A percentile compares a stretch with the other conserved stretches of the same genome.
Evolutionary conservation across 1,140 invertebrate species (phyloP).

Genomic region (Nephila pilipes): DNA sequence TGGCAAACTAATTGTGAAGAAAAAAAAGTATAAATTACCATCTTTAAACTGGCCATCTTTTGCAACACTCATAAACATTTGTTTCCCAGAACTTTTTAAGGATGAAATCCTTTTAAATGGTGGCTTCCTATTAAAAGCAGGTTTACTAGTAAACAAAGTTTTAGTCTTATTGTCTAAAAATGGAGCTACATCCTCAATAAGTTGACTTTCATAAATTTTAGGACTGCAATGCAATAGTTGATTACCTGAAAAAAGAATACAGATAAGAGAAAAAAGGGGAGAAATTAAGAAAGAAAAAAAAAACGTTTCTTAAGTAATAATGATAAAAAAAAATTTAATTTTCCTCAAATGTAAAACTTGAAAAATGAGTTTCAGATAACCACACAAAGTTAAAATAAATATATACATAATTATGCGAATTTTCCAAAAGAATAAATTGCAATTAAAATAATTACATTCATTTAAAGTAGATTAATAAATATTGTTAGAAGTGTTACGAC

Average conservation of each 20-base stretch:
- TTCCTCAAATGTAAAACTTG: no score
- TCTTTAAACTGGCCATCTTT: slow-evolving; percentile 64
- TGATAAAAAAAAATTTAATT: background rate
- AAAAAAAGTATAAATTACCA: no score
- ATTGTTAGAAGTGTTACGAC: no score
- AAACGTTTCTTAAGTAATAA: background rate
- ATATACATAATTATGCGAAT: background rate
- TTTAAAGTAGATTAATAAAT: no score
- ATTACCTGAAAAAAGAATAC: slow-evolving; percentile 58
- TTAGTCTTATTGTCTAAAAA: slow-evolving; percentile 17
- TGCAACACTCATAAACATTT: slow-evolving; percentile 58
- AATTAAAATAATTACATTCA: no score
- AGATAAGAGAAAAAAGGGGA: no score
- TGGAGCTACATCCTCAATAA: background rate
- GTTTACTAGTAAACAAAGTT: slow-evolving; percentile 54
- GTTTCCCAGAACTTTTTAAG: background rate
- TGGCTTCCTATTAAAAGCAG: slow-evolving; percentile 33
- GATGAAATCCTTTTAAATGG: slow-evolving; percentile 35
- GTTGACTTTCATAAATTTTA: slow-evolving; percentile 31
- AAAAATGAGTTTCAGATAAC: no score
- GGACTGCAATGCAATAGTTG: slow-evolving; percentile 44
- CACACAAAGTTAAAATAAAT: background rate
- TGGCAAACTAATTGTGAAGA: no score
- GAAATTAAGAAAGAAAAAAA: background rate
- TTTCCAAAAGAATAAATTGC: background rate